Base-by-base conservation (phyloP, 2,113 vertebrate genomes). In the Charadrius vociferus region DNA sequence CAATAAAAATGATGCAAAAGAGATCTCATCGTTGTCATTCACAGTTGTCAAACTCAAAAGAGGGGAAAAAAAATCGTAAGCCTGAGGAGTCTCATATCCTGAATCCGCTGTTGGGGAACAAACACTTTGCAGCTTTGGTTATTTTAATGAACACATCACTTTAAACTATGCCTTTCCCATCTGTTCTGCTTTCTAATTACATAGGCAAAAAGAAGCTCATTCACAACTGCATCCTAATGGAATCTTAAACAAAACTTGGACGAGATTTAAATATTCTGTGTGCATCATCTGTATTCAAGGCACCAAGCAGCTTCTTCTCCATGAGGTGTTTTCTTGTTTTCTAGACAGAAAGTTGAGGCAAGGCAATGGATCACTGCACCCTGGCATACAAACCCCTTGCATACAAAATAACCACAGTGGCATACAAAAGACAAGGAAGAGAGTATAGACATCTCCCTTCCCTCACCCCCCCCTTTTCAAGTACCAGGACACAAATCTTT, bases 71-170 rank as follows among this genome's bases (percentile, higher is more conserved):
- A 63, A 77, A 61, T 49, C 3, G 1, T 61, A 86, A 94, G 73
- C 61, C 71, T 63, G 65, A 87, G 81, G 70, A 95, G 34, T 39
- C 68, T 95, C 26, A 37, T 61, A 84, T 91, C 66, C 29, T 52
- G 70, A 82, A 89, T 95, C 81, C 9, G 6, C 79, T 94, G 87
- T 88, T 95, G 78, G 41, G 88, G 93, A 96, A 94, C 83, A 95
- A 93, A 89, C 49, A 85, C 70, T 95, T 91, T 87, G 52, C 87
- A 95, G 88, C 81, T 95, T 94, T 93, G 86, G 90, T 98, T 96
- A 87, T 93, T 97, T 97, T 97, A 97, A 97, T 93, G 95, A 96
- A 97, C 88, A 96, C 88, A 96, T 96, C 92, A 95, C 93, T 97
- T 94, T 90, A 87, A 97, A 95, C 94, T 95, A 36, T 96, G 95